phyloP scores from a whole-genome alignment of 2,888 invertebrate genomes.

The Mellilla xanthometata region DNA sequence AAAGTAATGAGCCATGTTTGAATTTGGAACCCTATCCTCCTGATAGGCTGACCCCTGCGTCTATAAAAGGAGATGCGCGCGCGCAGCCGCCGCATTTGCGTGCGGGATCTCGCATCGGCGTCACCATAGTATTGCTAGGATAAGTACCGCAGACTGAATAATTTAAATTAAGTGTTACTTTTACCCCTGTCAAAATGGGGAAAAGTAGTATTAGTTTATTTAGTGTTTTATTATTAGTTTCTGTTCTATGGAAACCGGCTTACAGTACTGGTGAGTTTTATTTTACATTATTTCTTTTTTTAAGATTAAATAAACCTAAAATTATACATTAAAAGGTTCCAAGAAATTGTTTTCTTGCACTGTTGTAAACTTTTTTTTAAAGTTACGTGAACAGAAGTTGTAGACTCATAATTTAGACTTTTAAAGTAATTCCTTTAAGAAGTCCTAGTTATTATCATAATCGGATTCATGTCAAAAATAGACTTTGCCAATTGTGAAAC shows the following conservation, averaged over 20 bases:
- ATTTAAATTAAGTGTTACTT: conserved; percentile 49
- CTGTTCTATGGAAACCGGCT: conserved; percentile 73
- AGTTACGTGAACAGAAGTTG: no score
- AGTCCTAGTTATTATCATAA: no score
- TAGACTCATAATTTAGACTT: no score
- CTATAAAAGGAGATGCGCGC: conserved; percentile 55
- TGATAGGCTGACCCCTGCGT: conserved; percentile 21
- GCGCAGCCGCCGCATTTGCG: conserved; percentile 58
- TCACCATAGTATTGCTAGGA: conserved; percentile 60
- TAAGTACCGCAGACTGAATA: conserved; percentile 66
- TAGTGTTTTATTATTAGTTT: conserved; percentile 66
- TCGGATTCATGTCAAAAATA: no score
- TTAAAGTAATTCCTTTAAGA: no score
- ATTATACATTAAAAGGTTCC: no score
- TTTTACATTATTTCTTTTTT: conserved; percentile 33
- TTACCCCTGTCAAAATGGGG: conserved; percentile 71
- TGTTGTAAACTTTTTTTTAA: no score
- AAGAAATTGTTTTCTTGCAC: no score
- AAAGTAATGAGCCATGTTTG: conserved; percentile 1
- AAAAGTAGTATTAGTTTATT: conserved; percentile 62
- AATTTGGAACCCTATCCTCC: conserved; percentile 14
- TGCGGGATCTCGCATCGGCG: conserved; percentile 54
- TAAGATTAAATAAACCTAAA: no score
- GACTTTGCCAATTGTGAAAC: no score
- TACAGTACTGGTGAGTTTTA: conserved; percentile 58